Percentiles rank a stretch among this genome's conserved stretches.
These are phyloP conservation scores for Lophura nycthemera DNA, from an alignment of 2,113 vertebrate species.

Conservation along the genomic window DNA sequence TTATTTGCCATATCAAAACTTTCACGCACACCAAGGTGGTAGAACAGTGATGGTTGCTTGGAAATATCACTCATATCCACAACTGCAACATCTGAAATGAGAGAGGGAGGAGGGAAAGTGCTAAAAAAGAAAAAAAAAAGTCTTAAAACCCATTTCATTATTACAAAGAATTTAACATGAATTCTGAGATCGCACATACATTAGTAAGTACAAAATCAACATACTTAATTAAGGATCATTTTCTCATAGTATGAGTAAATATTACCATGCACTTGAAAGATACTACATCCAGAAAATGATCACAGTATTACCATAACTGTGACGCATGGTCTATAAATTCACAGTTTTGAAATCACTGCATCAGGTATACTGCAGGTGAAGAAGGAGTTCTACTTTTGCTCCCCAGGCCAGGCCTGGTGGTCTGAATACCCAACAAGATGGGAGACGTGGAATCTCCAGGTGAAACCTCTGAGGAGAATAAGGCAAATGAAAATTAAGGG, in stretches of 20 bases:
- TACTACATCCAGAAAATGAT: not conserved
- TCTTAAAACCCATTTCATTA: not conserved
- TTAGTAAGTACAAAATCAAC: not conserved
- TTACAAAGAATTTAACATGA: not conserved
- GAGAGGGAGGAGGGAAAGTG: not conserved
- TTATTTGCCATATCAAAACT: slow-evolving; percentile 97
- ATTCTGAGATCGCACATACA: not conserved
- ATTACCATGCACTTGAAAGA: not conserved
- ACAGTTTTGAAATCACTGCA: not conserved
- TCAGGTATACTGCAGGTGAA: accelerated
- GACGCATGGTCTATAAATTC: not conserved
- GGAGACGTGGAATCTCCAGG: not conserved
- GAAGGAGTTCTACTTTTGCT: not conserved
- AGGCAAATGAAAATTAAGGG: not conserved
- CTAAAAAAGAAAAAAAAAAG: not conserved
- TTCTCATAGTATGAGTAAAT: not conserved
- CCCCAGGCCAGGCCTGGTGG: not conserved
- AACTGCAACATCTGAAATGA: slow-evolving; percentile 90
- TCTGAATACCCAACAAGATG: not conserved
- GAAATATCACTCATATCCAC: slow-evolving; percentile 96
- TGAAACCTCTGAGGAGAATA: not conserved
- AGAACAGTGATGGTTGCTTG: slow-evolving; percentile 92
- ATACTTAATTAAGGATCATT: not conserved
- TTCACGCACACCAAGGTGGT: slow-evolving; percentile 94
- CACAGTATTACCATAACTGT: not conserved